These are phyloP conservation scores for Metridium senile DNA, from an alignment of 92 coral and sea anemone genomes.

Conservation along the genomic window DNA sequence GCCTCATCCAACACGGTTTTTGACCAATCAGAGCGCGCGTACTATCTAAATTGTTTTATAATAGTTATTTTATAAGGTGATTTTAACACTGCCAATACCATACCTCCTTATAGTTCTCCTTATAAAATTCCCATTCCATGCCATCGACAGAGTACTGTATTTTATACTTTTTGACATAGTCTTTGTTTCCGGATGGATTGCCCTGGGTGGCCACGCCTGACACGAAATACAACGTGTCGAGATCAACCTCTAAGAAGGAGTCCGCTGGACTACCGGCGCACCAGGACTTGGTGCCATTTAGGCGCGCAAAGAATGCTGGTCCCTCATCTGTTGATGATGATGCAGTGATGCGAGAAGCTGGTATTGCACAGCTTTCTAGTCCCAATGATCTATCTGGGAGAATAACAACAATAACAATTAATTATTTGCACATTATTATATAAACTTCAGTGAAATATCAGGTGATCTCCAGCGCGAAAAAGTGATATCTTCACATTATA, in stretches of 20 bases:
- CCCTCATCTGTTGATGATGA: conserved; percentile 58
- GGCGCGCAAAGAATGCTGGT: conserved; percentile 66
- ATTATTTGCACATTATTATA: not conserved
- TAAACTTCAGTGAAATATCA: no score
- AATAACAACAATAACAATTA: not conserved
- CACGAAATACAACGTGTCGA: conserved; percentile 48
- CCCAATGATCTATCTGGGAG: conserved; percentile 40
- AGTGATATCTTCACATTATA: no score
- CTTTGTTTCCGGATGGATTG: conserved; percentile 60
- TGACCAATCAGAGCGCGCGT: no score
- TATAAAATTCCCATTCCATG: conserved; percentile 48
- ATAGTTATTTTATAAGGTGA: not conserved
- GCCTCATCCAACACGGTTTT: no score
- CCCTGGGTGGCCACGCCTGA: conserved; percentile 69
- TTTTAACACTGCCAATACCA: not conserved
- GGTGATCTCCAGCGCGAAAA: no score
- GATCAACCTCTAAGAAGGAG: conserved; percentile 58
- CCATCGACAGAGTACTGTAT: conserved; percentile 59
- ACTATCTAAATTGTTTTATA: no score
- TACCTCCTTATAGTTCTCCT: conserved; percentile 45
- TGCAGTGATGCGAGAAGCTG: conserved; percentile 49
- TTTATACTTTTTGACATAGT: conserved; percentile 57
- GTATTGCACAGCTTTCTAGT: conserved; percentile 47
- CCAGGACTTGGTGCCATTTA: conserved; percentile 55
- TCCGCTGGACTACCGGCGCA: conserved; percentile 61